Evolutionary conservation across 2,113 vertebrate species (phyloP), one percentile per base, ranked within the genome.

Genomic region (Epinephelus cyanopodus): DNA sequence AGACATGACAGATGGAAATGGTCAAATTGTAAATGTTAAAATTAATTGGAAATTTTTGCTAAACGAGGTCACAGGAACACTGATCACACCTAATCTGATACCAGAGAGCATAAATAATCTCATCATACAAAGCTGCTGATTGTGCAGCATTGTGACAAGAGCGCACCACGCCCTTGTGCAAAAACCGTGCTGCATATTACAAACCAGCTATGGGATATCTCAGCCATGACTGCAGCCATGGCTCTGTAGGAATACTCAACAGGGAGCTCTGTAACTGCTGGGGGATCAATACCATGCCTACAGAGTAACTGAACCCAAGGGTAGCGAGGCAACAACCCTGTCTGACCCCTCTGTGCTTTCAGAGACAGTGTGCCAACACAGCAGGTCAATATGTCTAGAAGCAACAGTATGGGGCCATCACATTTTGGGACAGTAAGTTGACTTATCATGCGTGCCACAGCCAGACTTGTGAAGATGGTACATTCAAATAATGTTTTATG

Each of bases 221-320:
- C 66, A 62, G 74, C 87, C 77, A 64, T 84, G 85, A 87, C 45
- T 66, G 63, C 84, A 78, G 82, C 84, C 82, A 33, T 63, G 78
- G 92, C 89, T 87, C 77, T 91, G 87, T 82, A 74, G 79, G 76
- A 81, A 83, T 86, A 86, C 91, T 85, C 79, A 47, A 58, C 87
- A n/a, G 8, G 85, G 82, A 92, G 90, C 86, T 80, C 69, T 74
- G 76, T 93, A 82, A 56, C 91, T 77, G 82, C 84, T 4, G 89
- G 2, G 37, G 79, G 93, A 96, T 96, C 95, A 58, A 97, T 97
- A 93, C 63, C n/a, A 14, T 54, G 53, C 79, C 82, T 67, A 78
- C 90, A 58, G 39, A 84, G 90, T 79, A 68, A 94, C 88, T 87
- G 63, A 87, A 87, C 92, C 89, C 86, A 77, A 53, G 57, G 50